Base-by-base conservation (phyloP, 2,113 vertebrate genomes). In the Sardina pilchardus region DNA sequence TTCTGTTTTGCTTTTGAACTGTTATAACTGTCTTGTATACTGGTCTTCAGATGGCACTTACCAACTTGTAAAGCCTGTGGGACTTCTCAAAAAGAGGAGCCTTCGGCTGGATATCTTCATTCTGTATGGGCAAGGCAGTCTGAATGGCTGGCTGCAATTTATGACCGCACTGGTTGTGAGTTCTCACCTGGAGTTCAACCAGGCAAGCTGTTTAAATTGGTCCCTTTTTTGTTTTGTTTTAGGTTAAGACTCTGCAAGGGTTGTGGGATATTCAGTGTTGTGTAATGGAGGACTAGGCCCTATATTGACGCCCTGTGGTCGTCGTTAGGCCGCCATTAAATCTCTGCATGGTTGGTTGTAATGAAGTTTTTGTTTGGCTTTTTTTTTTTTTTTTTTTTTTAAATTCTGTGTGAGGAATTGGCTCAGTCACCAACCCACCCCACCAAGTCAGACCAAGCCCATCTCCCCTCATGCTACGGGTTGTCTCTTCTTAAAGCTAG, bases 331-430 rank as follows among this genome's bases (percentile, higher is more conserved):
- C 87, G 88, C 59, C 85, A 82, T 9, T 85, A 89, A 87, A 89
- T 84, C 89, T 6, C 45, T 90, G 91, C 71, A 84, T 84, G 90
- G 93, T 90, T 91, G 91, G 91, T 91, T 93, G 94, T 93, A 93
- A 91, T 93, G 91, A 86, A 88, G 88, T 81, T 86, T 63, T 86
- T 44, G 75, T 84, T 78, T 78, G 19, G 12, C 2, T 14, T 30
- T 71, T 30, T 85, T 48, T 90, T 85, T 84, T 86, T 82, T 86
- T 90, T 91, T 88, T 85, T 89, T 93, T 91, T n/a, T n/a, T n/a
- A n/a, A n/a, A 90, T 83, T 82, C 92, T 90, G 34, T 93, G 88
- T 91, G 88, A 90, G 10, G 86, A 88, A 87, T 80, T 85, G 92
- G 88, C 86, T 87, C 87, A 92, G 89, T 89, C 87, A 88, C 63